Evolutionary conservation across 2,113 vertebrate species (phyloP), one percentile per base, ranked within the genome.

Genomic region (Cyrtonyx montezumae): DNA sequence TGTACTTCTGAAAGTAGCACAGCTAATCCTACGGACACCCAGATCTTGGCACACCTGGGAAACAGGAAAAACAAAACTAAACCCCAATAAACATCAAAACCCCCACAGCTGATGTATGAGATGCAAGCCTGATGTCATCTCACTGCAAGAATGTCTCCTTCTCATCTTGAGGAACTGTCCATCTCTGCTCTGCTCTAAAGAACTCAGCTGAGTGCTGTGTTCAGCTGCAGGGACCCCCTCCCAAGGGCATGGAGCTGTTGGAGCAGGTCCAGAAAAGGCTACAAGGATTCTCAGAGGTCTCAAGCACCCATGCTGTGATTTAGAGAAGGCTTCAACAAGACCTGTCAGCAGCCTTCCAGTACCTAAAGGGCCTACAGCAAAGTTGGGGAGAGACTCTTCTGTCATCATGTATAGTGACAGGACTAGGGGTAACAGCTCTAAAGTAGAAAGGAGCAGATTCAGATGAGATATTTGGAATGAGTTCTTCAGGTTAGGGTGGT

Each of bases 101-200:
- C 32, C 30, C 12, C 53, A 3, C 26, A 70, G 3, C 26, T 32
- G 9, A 61, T 15, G 21, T 1, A 0, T 3, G 18, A 79, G 49
- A 80, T 48, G 74, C 26, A 82, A 81, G 62, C 4, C 37, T 55
- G 42, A 69, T 21, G 30, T 36, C 26, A 25, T 53, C n/a, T 18
- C 56, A 42, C 48, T 66, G 32, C 32, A 79, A 0, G 3, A 16
- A 49, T 1, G 16, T 19, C 61, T 61, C 34, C 34, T 62, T 17
- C 15, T 3, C 13, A 28, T 26, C 36, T 75, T 71, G 10, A 13
- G 58, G 8, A 22, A 61, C 22, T 25, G 21, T 25, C 58, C 34
- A 34, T 23, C 58, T 62, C 34, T 37, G 9, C 34, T 62, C 14
- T 25, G 22, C 34, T 62, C 55, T 58, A 7, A 19, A n/a, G 55